Evolutionary conservation across 2,113 vertebrate genomes (phyloP), one percentile per base, ranked within the genome.

Genomic region (Pygoscelis antarcticus): DNA sequence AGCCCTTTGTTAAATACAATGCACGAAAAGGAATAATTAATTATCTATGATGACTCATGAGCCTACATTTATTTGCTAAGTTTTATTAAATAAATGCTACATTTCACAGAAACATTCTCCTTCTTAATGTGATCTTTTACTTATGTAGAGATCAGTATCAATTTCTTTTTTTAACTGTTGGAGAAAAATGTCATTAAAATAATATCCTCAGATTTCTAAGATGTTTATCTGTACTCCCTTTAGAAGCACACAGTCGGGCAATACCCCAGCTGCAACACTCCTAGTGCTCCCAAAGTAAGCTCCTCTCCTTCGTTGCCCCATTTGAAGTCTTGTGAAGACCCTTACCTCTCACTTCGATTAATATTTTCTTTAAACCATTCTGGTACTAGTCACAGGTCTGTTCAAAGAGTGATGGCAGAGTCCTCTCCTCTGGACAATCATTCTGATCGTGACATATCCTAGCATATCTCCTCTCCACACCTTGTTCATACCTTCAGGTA

Each of bases 41-140:
- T 96, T 92, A 92, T 21, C 49, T 52, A 15, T 30, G 62, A 76
- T 76, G 72, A 95, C 30, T 83, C 72, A 80, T 4, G 10, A 77
- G 47, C 47, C 65, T 78, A 72, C 9, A 2, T 57, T 94, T 87
- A 42, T 83, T 68, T 78, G 64, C 40, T 78, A 75, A 19, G 17
- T 94, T 92, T 87, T 87, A 97, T 92, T 92, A 78, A 76, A 91
- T 80, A 95, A 95, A 91, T 64, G 80, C 61, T 71, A 78, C 30
- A 29, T 62, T 91, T 64, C 34, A 86, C 27, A 95, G 71, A 90
- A 89, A 70, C 46, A 68, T 88, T 91, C 47, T 78, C 76, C 74
- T 75, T 61, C 77, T 76, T 79, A 87, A 94, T 92, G 55, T 77
- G 26, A 94, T 87, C 51, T 83, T 82, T 89, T 83, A 74, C 44